Evolutionary conservation across 1,140 invertebrate genomes (phyloP), one percentile per base, ranked within the genome.

Genomic region (Drosophila pseudoananassae): DNA sequence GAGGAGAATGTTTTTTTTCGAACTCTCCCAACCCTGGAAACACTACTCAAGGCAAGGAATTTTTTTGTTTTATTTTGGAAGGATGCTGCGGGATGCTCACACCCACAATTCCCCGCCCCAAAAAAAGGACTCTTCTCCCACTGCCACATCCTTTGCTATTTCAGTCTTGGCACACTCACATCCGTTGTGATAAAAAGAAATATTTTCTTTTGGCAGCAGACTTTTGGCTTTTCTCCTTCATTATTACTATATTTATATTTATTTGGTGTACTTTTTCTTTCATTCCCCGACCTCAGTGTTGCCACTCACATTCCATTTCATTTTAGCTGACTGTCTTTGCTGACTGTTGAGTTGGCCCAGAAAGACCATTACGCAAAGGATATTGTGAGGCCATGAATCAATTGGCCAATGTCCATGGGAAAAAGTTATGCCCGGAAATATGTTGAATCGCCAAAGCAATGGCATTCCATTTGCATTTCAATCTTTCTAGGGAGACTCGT

Each of bases 171-270:
- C 82, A 90, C 87, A 87, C 88, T 87, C 79, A 81, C 88, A 90
- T 90, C 88, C 88, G 88, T 70, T 90, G 69, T 73, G 88, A 90
- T 90, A 90, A 88, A 90, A 90, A 90, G 88, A 90, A 90, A 90
- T 90, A 90, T 90, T 90, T 90, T 88, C 79, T 76, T 84, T 84
- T 90, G 83, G 82, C 70, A 81, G 83, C 87, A 75, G 83, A 74
- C 60, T 76, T 52, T 69, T 75, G 49, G 70, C 74, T 83, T 78
- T 75, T 58, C 79, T 72, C 71, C 78, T 88, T 88, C 82, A 87
- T 87, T 87, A 87, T 87, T 87, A 87, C 78, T 87, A 87, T 88
- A 87, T 88, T 88, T 89, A 83, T 88, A 87, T 87, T 87, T 87
- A 78, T 78, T 72, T 78, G 53, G 38, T 78, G 59, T 72, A 72